Conservation (phyloP, 2,797 vertebrate genomes). For the Hapalemur alaotrensis region DNA sequence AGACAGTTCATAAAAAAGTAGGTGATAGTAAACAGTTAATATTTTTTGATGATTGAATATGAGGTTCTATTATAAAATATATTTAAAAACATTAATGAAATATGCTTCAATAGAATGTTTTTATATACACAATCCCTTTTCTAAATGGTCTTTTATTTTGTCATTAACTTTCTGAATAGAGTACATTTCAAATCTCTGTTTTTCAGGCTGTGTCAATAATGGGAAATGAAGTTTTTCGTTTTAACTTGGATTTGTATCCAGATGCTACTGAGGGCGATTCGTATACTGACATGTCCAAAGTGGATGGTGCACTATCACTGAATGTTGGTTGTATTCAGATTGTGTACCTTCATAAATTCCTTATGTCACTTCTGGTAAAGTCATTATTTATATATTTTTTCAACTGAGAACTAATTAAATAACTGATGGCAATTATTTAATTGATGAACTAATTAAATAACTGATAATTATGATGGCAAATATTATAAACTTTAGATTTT, state of each 20-base stretch:
- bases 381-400: neutral
- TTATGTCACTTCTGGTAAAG: slow-evolving; percentile 93
- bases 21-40: neutral
- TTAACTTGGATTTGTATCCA: slow-evolving; percentile 91
- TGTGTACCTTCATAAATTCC: slow-evolving; percentile 95
- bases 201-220: slow-evolving; percentile 94
- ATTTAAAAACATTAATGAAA: slow-evolving; percentile 11
- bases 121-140: neutral
- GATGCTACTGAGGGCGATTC: slow-evolving; percentile 90
- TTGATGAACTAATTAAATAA: neutral
- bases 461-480: neutral
- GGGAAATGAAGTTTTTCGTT: slow-evolving; percentile 97
- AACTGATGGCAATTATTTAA: neutral
- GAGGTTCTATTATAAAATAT: slow-evolving; percentile 2
- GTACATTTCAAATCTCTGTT: slow-evolving; percentile 60
- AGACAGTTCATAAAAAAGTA: slow-evolving; percentile 94
- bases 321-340: slow-evolving; percentile 96
- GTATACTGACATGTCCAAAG: slow-evolving; percentile 92
- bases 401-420: neutral
- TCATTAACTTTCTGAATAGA: neutral
- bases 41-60: neutral
- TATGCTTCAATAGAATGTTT: neutral
- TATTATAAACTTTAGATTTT: neutral
- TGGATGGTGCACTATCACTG: slow-evolving; percentile 91
- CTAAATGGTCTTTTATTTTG: neutral